These are phyloP conservation scores for Bursaphelenchus mucronatus DNA, from an alignment of 1,140 invertebrate species.

Conservation along the genomic window DNA sequence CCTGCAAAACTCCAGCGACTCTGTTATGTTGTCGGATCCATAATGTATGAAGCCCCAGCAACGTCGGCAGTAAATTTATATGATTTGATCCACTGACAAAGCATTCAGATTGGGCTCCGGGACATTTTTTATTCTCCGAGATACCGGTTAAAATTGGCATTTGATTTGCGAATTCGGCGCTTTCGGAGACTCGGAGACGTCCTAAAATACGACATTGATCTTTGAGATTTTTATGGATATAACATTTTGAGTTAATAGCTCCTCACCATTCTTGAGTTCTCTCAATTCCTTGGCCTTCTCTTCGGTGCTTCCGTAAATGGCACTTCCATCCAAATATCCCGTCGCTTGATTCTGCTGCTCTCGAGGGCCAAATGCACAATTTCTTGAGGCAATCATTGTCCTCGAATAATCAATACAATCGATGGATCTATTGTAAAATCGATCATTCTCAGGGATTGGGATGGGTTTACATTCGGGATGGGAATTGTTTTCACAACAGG, in stretches of 20 bases:
- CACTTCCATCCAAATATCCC: conserved; percentile 78
- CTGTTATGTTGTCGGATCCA: conserved; percentile 74
- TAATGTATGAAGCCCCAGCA: conserved; percentile 78
- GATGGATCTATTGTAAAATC: conserved; percentile 33
- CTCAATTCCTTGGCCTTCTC: conserved; percentile 65
- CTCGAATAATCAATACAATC: conserved; percentile 51
- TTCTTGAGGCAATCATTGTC: conserved; percentile 45
- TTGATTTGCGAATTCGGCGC: conserved; percentile 1
- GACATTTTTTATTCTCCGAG: conserved; percentile 11
- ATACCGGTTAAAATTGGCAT: background rate
- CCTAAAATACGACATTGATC: conserved; percentile 7
- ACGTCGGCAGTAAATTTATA: conserved; percentile 79
- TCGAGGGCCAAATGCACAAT: conserved; percentile 69
- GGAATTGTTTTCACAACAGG: conserved; percentile 51
- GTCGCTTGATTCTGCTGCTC: conserved; percentile 91
- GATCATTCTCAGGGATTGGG: conserved; percentile 42
- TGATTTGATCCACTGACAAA: conserved; percentile 65
- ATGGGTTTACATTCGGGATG: conserved; percentile 58
- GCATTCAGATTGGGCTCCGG: conserved; percentile 14
- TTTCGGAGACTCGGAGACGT: conserved; percentile 11
- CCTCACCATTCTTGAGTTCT: conserved; percentile 63
- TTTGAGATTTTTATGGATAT: background rate
- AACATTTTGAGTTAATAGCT: background rate
- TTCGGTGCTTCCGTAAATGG: conserved; percentile 74
- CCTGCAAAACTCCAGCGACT: conserved; percentile 34